Evolutionary conservation across 2,888 invertebrate species (phyloP).

Genomic region (Phasia obesa): DNA sequence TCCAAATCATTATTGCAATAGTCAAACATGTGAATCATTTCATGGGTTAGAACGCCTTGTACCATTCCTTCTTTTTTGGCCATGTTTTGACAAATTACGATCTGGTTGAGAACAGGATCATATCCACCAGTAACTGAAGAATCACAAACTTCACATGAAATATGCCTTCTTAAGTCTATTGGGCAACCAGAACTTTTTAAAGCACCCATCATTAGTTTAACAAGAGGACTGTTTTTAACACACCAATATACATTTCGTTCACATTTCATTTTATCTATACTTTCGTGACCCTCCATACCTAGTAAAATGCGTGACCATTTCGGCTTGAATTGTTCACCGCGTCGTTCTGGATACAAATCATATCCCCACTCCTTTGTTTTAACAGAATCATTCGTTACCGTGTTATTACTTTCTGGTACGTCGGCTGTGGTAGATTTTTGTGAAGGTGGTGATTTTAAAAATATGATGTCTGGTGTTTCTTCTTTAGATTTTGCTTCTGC

Average conservation of each 20-base stretch:
- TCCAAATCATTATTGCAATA: conserved; percentile 94
- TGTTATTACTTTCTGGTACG: neutral
- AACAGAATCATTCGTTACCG: neutral
- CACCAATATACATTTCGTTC: conserved; percentile 89
- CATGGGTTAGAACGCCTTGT: conserved; percentile 93
- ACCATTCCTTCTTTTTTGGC: conserved; percentile 87
- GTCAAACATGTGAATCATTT: conserved; percentile 98
- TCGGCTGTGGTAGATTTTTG: neutral
- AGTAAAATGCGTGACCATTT: conserved; percentile 84
- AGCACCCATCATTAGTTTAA: conserved; percentile 93
- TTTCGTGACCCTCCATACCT: conserved; percentile 87
- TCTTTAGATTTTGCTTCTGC: conserved; percentile 59
- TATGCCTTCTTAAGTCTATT: conserved; percentile 92
- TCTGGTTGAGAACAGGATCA: conserved; percentile 82
- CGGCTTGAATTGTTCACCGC: conserved; percentile 84
- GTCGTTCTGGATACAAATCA: conserved; percentile 92
- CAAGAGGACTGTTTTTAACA: conserved; percentile 89
- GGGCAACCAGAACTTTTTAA: conserved; percentile 86
- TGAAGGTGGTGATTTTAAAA: conserved; percentile 1
- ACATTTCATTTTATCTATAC: conserved; percentile 89
- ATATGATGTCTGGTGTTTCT: conserved; percentile 33
- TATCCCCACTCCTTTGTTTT: conserved; percentile 86
- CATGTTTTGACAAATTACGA: conserved; percentile 95
- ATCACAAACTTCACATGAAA: conserved; percentile 96
- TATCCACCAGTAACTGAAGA: conserved; percentile 94